Conservation (phyloP, 2,797 vertebrate species). For the Macroramphosus scolopax region DNA sequence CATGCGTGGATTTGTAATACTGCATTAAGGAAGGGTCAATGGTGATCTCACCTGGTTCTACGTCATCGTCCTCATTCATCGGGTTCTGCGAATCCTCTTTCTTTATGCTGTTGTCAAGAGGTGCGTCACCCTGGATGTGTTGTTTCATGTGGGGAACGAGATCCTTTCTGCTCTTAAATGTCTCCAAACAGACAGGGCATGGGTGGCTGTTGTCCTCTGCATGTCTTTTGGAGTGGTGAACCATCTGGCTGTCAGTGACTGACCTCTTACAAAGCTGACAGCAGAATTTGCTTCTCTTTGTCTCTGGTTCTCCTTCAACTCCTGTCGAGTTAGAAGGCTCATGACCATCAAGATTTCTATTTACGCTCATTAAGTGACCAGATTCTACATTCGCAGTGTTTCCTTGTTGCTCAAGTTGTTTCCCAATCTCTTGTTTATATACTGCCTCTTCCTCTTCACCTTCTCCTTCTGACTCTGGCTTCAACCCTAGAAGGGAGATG, state of each 20-base stretch:
- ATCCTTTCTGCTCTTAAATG: constrained; percentile 87
- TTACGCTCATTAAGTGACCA: constrained; percentile 39
- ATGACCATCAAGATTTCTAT: constrained; percentile 40
- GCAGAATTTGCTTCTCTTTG: constrained; percentile 86
- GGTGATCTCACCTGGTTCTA: constrained; percentile 78
- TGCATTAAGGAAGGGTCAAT: constrained; percentile 79
- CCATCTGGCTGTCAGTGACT: constrained; percentile 85
- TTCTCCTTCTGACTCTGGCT: constrained; percentile 82
- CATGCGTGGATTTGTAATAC: constrained; percentile 78
- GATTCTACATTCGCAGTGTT: constrained; percentile 38
- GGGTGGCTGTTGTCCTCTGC: constrained; percentile 82
- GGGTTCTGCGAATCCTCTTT: constrained; percentile 57
- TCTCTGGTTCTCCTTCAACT: constrained; percentile 18
- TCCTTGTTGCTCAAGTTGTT: constrained; percentile 71
- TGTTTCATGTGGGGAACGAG: constrained; percentile 90
- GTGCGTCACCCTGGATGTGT: constrained; percentile 85
- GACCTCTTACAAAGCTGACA: constrained; percentile 92
- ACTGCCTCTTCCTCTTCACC: constrained; percentile 68
- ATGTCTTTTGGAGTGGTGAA: constrained; percentile 95
- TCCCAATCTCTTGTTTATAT: constrained; percentile 68
- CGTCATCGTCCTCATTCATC: constrained; percentile 71
- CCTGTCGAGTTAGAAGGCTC: constrained; percentile 21
- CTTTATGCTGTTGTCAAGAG: constrained; percentile 73
- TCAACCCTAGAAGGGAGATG: constrained; percentile 85
- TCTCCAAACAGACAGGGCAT: constrained; percentile 90